Base-by-base conservation (phyloP, 1,140 invertebrate species). In the Zaprionus camerounensis region DNA sequence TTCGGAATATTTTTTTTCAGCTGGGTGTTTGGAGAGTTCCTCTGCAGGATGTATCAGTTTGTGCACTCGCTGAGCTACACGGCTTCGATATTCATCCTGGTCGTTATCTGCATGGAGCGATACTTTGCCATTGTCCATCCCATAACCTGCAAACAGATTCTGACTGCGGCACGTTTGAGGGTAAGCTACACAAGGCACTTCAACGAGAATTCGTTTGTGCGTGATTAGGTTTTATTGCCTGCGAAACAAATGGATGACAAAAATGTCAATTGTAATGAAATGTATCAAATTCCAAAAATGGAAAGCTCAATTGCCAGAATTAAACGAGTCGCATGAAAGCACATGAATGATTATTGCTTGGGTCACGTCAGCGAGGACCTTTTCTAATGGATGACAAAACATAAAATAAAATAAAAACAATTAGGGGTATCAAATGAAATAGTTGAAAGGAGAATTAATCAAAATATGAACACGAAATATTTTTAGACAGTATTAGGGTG, bases 41-140 rank as follows among this genome's bases (percentile, higher is more conserved):
- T 97, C 13, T 97, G 96, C 92, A 96, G 97, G 86, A 96, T 97
- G 94, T 97, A 97, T 92, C 96, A 96, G 93, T 97, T 97, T 84
- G 95, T 96, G 9, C 96, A 96, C 80, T 95, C 95, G 1, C 92
- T 97, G 28, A 96, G 96, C 83, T 97, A 97, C 91, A 97, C 96
- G 3, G 96, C 96, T 1, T 97, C 96, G 11, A 96, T 97, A 68
- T 95, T 97, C 83, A 97, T 97, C 46, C 93, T 97, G 55, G 95
- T 97, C 12, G 95, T 97, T 15, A 97, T 97, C 63, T 97, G 96
- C 82, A 95, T 96, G n/a, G 96, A 97, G 83, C 93, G 96, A 68
- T 97, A 97, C 82, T 95, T 97, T 72, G 96, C 96, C 61, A 97
- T 97, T 53, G 96, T 97, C 72, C 96, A 97, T 92, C 96, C 96